Base-by-base conservation (phyloP, 2,888 invertebrate genomes). In the Marronus borbonicus region DNA sequence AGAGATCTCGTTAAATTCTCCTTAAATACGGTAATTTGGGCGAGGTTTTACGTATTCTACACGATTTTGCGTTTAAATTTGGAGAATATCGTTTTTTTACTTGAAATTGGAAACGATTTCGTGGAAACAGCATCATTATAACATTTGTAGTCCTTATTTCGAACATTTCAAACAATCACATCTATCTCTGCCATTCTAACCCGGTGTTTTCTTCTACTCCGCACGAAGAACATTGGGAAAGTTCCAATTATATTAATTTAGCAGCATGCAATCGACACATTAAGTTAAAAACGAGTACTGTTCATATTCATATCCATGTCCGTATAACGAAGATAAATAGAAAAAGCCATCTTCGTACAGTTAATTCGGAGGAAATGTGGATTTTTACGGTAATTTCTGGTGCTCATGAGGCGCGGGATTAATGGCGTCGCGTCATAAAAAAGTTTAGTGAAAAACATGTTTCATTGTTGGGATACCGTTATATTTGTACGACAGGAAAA, bases 311-410 rank as follows among this genome's bases (percentile, higher is more conserved):
- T 36, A 36, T 64, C 62, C n/a, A 17, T 20, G 20, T 65, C 5
- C 17, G 17, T 5, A n/a, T 36, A 65, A 39, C 55, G 14, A 36
- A 55, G 58, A 44, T 24, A 36, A 76, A 70, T 8, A 36, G 55
- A 58, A 58, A 58, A 58, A 58, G 55, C 24, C 44, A 39, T 49
- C 44, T 58, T 58, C 31, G 31, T 36, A 31, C 10, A 44, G 50
- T 76, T 55, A 58, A 68, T 58, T 69, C 62, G 31, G 50, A 69
- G 77, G 77, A 77, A 77, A 77, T 70, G 77, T 36, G 12, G 70
- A 77, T 68, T 77, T 77, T 77, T 77, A 77, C 77, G 77, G 60
- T 64, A 55, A 77, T 62, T 77, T 77, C 49, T 49, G 77, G 17
- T 3, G 65, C 65, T 66, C 65, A 39, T 44, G 36, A 17, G 65